Evolutionary conservation across 2,113 vertebrate species (phyloP), one percentile per base, ranked within the genome.

Genomic region (Psilopogon haemacephalus): DNA sequence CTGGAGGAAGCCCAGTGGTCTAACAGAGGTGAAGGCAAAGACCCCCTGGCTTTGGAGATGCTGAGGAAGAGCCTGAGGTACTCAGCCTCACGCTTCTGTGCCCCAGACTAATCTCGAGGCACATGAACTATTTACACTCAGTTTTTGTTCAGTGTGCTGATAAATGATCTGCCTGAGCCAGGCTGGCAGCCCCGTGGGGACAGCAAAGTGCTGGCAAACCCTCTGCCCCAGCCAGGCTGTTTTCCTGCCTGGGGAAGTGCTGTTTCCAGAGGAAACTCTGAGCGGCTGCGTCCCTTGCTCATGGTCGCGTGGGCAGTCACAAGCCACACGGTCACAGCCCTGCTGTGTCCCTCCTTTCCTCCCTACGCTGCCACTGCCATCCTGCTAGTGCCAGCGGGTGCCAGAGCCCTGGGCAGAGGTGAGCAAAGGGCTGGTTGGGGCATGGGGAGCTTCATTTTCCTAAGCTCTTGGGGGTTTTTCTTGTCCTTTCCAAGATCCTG

Each of bases 241-340:
- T 90, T 86, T 94, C 56, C 82, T 92, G 60, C 88, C 73, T 86
- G 89, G 87, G 95, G 96, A 96, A 96, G 94, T 96, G 79, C 76
- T 30, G 44, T 70, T 90, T 87, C 75, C 89, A 67, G 91, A 79
- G 96, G 95, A 95, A 96, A 93, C 91, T 95, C 85, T 95, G 95
- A 96, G 90, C 35, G 1, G 76, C 73, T 37, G 38, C 6, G 0
- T 13, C 56, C 82, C 65, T 95, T 76, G 93, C 85, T 94, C 95
- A 96, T 1, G 0, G 75, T 85, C 94, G 28, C 91, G 30, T 95
- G 96, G 84, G 75, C 78, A 90, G 93, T 96, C 95, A 96, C 93
- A 89, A 92, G 95, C 87, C 7, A 4, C 12, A 7, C 0, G 46
- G 82, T 92, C 91, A 95, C 82, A 73, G 84, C 91, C 71, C 37